These are phyloP conservation scores for Dreissena polymorpha DNA, from an alignment of 1,140 invertebrate species.

Conservation along the genomic window DNA sequence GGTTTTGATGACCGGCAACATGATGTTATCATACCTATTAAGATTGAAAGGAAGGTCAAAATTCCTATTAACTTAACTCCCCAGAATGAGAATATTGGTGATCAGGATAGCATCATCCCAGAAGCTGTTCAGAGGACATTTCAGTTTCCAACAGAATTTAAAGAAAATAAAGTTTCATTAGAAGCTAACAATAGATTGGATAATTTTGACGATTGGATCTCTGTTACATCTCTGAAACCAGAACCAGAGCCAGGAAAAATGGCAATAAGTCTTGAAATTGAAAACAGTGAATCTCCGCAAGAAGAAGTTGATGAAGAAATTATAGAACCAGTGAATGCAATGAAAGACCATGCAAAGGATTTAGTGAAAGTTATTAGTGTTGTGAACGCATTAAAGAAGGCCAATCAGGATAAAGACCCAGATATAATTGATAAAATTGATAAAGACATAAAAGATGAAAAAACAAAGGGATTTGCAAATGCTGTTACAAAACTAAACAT, in stretches of 20 bases:
- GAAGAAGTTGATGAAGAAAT: slow-evolving; percentile 31
- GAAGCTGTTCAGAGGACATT: slow-evolving; percentile 19
- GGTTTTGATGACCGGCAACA: neutral
- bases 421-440: slow-evolving; percentile 37
- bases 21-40: slow-evolving; percentile 46
- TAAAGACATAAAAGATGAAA: slow-evolving; percentile 32
- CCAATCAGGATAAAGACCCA: slow-evolving; percentile 37
- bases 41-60: slow-evolving; percentile 33
- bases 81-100: neutral
- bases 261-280: neutral
- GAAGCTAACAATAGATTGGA: neutral
- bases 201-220: neutral
- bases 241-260: slow-evolving; percentile 34
- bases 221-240: neutral
- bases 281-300: slow-evolving; percentile 10
- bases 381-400: slow-evolving; percentile 38
- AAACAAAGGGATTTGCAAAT: slow-evolving; percentile 26
- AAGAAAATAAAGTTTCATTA: slow-evolving; percentile 5
- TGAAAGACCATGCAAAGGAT: slow-evolving; percentile 28
- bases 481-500: slow-evolving; percentile 30
- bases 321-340: slow-evolving; percentile 25
- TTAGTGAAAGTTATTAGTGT: slow-evolving; percentile 49
- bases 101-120: slow-evolving; percentile 26
- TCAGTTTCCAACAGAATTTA: slow-evolving; percentile 17
- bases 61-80: slow-evolving; percentile 2